Percentiles rank a stretch among this genome's conserved stretches.
phyloP scores from a whole-genome alignment of 2,888 invertebrate species.

The Himalopsyche japonica region DNA sequence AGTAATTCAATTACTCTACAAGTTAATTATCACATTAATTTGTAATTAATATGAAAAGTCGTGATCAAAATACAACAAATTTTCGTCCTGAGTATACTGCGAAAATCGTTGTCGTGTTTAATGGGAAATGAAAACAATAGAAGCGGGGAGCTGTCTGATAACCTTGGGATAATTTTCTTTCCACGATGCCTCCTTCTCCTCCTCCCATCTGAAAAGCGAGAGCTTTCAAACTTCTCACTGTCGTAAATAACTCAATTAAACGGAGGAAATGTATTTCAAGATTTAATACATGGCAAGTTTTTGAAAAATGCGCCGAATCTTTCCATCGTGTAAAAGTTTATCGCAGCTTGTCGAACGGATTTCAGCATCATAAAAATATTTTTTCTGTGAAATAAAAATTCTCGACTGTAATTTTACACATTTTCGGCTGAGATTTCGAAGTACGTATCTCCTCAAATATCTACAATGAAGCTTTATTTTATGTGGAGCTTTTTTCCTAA shows the following conservation, averaged over 20 bases:
- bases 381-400: no score
- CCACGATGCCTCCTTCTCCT: not conserved
- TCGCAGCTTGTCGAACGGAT: no score
- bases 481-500: no score
- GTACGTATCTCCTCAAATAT: no score
- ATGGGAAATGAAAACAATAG: not conserved
- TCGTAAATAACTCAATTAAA: not conserved
- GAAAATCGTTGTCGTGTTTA: not conserved
- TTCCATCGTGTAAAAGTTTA: no score
- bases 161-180: not conserved
- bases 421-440: no score
- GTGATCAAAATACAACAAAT: not conserved
- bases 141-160: not conserved
- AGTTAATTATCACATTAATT: no score
- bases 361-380: no score
- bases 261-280: not conserved
- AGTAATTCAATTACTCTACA: no score
- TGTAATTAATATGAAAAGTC: not conserved
- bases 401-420: no score
- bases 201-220: not conserved
- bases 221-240: not conserved
- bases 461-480: no score
- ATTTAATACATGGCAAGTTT: not conserved
- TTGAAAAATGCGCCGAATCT: not conserved
- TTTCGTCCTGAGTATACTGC: not conserved